Conservation (phyloP, 1,140 invertebrate species). For the Galleria mellonella region DNA sequence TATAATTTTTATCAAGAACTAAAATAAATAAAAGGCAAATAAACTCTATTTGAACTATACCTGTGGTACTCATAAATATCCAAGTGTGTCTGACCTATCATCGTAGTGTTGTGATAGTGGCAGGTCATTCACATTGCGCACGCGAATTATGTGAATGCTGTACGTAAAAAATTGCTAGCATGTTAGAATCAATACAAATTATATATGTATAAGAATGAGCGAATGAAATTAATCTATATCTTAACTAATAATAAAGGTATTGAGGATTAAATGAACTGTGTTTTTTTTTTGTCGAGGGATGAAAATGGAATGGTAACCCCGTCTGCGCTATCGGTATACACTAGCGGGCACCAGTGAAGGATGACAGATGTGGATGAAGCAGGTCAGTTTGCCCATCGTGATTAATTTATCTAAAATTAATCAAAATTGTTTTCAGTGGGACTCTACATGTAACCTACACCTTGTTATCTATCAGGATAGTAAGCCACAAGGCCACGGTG, state of each 20-base stretch:
- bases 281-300: no score
- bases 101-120: slow-evolving; percentile 3
- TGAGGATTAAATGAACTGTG: not conserved
- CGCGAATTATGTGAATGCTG: slow-evolving; percentile 1
- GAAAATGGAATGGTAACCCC: no score
- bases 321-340: no score
- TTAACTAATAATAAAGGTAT: not conserved
- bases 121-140: slow-evolving; percentile 28
- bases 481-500: no score
- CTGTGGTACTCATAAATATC: not conserved
- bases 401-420: no score
- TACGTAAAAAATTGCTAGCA: not conserved
- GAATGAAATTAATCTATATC: not conserved
- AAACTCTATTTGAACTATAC: not conserved
- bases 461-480: no score
- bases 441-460: no score
- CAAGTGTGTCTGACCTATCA: not conserved
- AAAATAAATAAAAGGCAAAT: not conserved
- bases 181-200: not conserved
- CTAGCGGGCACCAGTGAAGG: no score
- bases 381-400: no score
- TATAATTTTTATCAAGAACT: not conserved
- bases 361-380: no score
- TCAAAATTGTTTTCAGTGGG: no score
- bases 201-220: not conserved